Percentiles rank a stretch among this genome's conserved stretches.
Conservation (phyloP, 2,888 invertebrate species). For the Sepioteuthis lessoniana region DNA sequence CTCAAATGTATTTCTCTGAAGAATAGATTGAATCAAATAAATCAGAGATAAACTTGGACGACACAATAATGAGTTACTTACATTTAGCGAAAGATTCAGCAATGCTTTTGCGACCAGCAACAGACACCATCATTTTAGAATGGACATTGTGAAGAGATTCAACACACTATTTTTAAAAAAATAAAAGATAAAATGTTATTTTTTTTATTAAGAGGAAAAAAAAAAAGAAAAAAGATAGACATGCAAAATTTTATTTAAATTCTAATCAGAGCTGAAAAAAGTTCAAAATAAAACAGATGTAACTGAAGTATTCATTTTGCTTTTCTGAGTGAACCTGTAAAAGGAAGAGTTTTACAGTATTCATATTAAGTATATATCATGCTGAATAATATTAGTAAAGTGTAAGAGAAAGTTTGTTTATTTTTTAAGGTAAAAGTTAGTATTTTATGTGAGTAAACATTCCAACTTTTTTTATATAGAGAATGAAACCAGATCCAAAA, state of each 20-base stretch:
- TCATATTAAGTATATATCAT: too few species aligned
- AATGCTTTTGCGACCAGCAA: constrained; percentile 65
- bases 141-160: constrained; percentile 64
- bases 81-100: constrained; percentile 63
- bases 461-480: background rate
- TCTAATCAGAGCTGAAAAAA: background rate
- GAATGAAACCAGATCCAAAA: background rate
- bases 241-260: background rate
- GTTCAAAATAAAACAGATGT: background rate
- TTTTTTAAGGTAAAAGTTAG: background rate
- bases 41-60: too few species aligned
- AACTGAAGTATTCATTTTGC: background rate
- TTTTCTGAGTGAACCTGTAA: background rate
- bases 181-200: background rate
- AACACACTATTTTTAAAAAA: constrained; percentile 60
- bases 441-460: background rate
- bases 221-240: background rate
- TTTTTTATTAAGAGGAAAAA: background rate
- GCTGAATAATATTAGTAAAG: background rate
- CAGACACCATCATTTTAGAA: constrained; percentile 59
- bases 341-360: background rate
- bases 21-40: too few species aligned
- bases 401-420: background rate
- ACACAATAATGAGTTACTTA: constrained; percentile 54
- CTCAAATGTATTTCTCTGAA: too few species aligned